Conservation (phyloP, 2,797 vertebrate genomes). For the Xiphorhynchus erythropygius region DNA sequence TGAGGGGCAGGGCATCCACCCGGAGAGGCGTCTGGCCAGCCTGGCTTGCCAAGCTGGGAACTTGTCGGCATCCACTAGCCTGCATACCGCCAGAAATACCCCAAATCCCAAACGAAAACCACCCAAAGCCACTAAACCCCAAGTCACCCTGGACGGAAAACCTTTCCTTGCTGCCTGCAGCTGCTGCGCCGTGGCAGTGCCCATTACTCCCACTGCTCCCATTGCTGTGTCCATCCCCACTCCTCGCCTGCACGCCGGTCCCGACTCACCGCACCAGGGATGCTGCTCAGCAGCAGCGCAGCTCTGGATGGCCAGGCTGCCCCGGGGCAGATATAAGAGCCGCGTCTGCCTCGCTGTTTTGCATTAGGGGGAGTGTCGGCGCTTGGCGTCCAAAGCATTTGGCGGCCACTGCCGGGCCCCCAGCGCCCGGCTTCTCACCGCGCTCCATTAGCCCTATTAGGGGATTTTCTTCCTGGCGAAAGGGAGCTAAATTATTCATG, state of each 20-base stretch:
- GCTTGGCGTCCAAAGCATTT: constrained; percentile 83
- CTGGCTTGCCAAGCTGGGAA: not conserved
- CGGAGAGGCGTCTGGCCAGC: not conserved
- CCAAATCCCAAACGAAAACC: not conserved
- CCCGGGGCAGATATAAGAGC: constrained; percentile 75
- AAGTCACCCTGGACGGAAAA: not conserved
- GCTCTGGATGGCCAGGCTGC: constrained; percentile 72
- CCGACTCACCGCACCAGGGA: constrained; percentile 87
- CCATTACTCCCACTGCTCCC: constrained; percentile 77
- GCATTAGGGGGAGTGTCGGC: constrained; percentile 84
- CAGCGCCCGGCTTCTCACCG: constrained; percentile 73
- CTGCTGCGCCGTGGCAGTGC: too few relatives aligned
- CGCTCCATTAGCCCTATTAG: constrained; percentile 92
- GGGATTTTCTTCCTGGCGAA: constrained; percentile 77
- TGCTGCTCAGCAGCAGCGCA: constrained; percentile 80
- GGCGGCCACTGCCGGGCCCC: constrained; percentile 74
- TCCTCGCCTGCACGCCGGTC: constrained; percentile 48
- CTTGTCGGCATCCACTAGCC: not conserved
- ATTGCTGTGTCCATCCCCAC: constrained; percentile 71
- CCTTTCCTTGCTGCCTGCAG: not conserved
- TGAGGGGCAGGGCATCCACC: not conserved
- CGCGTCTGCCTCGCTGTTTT: not conserved
- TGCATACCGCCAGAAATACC: not conserved
- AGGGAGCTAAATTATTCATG: constrained; percentile 96
- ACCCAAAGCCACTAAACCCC: not conserved